A percentile compares a stretch with the other conserved stretches of the same genome.
Conservation (phyloP, 2,797 vertebrate genomes). For the Basileuterus tristriatus region DNA sequence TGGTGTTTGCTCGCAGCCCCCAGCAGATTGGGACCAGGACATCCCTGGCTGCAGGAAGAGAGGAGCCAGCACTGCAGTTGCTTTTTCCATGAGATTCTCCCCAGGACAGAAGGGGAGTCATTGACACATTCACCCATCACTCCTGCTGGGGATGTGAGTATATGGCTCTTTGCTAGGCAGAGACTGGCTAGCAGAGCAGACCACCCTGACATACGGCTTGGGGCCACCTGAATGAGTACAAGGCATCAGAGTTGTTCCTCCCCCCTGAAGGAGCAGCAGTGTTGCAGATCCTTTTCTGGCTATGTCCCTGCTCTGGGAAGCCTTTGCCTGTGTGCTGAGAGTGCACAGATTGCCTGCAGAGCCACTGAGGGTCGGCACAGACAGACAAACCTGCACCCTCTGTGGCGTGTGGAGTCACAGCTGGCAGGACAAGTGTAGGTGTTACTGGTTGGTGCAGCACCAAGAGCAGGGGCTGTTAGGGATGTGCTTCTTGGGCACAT, state of each 20-base stretch:
- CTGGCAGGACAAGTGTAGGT: background rate
- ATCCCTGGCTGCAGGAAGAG: background rate
- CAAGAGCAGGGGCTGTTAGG: accelerated
- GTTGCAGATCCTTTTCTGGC: background rate
- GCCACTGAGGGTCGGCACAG: background rate
- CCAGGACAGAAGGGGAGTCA: background rate
- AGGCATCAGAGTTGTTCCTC: background rate
- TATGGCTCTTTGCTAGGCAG: background rate
- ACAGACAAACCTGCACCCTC: background rate
- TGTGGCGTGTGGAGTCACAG: accelerated
- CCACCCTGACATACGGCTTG: accelerated
- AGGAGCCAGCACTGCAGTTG: background rate
- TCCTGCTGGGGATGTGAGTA: background rate
- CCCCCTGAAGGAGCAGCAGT: background rate
- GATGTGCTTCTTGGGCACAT: background rate
- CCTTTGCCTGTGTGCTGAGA: background rate
- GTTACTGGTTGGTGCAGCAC: background rate
- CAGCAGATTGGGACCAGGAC: background rate
- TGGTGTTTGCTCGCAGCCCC: background rate
- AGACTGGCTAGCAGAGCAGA: background rate
- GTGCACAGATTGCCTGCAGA: accelerated
- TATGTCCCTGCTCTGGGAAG: background rate
- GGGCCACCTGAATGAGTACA: background rate
- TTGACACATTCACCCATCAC: background rate
- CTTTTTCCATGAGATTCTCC: background rate